phyloP scores from a whole-genome alignment of 35 echinoderm and acorn worm genomes.

The Heliocidaris erythrogramma region DNA sequence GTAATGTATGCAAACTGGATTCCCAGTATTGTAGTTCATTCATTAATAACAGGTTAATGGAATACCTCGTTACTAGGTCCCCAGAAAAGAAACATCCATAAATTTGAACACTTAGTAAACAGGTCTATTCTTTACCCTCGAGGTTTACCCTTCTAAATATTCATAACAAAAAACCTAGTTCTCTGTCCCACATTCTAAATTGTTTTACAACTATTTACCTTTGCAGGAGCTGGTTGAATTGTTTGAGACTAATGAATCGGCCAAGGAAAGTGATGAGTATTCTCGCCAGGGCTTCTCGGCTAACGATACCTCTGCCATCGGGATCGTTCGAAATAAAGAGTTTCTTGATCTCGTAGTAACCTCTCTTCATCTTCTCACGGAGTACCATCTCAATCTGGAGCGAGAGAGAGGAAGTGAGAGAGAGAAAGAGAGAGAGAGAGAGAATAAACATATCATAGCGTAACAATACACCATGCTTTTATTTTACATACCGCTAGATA shows the following conservation, averaged over 20 bases:
- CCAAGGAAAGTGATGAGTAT: slow-evolving; percentile 85
- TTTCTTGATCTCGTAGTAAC: slow-evolving; percentile 89
- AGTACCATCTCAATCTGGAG: slow-evolving; percentile 90
- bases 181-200: too few relatives aligned
- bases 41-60: too few relatives aligned
- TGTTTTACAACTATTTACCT: slow-evolving; percentile 49
- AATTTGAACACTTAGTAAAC: too few relatives aligned
- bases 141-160: too few relatives aligned
- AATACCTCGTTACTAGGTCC: too few relatives aligned
- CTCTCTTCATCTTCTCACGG: slow-evolving; percentile 77
- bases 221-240: slow-evolving; percentile 79
- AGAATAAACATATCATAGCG: slow-evolving; percentile 28
- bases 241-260: slow-evolving; percentile 82
- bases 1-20: too few relatives aligned
- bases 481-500: not conserved
- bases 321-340: slow-evolving; percentile 91
- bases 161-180: too few relatives aligned
- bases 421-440: not conserved
- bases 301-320: slow-evolving; percentile 83
- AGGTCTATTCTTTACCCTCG: too few relatives aligned
- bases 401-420: not conserved
- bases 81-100: too few relatives aligned
- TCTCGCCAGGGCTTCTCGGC: slow-evolving; percentile 80
- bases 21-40: too few relatives aligned
- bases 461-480: not conserved